These are phyloP conservation scores for Himalopsyche anomala DNA, from an alignment of 2,888 invertebrate species.

Conservation along the genomic window DNA sequence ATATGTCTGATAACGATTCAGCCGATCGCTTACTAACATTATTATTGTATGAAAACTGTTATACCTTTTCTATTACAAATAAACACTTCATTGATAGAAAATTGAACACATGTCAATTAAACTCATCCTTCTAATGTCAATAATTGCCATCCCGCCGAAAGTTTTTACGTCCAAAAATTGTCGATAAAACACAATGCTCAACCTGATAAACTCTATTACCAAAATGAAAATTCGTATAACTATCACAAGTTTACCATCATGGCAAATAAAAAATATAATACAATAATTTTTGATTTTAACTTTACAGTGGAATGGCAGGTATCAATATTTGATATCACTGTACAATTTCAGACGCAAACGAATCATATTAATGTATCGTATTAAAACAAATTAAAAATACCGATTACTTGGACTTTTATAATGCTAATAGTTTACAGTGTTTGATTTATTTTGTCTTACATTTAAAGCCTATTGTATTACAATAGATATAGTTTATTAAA, in stretches of 20 bases:
- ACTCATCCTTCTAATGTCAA: background rate
- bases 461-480: constrained; percentile 23
- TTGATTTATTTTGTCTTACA: constrained; percentile 9
- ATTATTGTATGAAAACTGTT: constrained; percentile 29
- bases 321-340: no score
- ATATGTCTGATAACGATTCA: constrained; percentile 4
- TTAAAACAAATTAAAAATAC: constrained; percentile 9
- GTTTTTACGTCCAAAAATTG: background rate
- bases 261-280: no score
- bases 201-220: no score
- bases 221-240: no score
- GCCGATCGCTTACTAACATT: background rate
- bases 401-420: constrained; percentile 25
- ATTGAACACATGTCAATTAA: background rate
- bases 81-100: background rate
- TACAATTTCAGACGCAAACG: no score
- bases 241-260: no score
- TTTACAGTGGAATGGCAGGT: no score
- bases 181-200: no score
- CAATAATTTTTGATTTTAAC: no score
- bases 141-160: background rate
- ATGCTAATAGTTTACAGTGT: background rate
- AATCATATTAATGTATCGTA: background rate
- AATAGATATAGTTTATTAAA: background rate
- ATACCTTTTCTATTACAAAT: constrained; percentile 22